Evolutionary conservation across 2,888 invertebrate genomes (phyloP), one percentile per base, ranked within the genome.

Genomic region (Acleris sparsana): DNA sequence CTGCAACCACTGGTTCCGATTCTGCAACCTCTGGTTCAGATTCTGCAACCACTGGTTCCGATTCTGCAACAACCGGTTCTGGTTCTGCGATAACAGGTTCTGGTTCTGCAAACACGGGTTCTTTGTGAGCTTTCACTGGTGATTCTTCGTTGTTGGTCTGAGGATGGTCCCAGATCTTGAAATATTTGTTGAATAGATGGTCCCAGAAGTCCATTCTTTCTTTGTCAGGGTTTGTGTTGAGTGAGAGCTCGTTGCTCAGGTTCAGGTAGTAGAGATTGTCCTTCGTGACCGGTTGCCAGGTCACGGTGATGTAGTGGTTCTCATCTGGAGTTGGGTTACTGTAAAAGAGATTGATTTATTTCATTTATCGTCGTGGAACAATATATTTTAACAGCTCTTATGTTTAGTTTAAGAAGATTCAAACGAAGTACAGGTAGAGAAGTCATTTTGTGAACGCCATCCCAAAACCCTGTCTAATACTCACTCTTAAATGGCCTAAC

Each of bases 151-250:
- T 75, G 53, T 79, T 83, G 0, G 73, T 68, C 25, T 71, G 75
- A 0, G 84, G 79, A 1, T 88, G 84, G 16, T 92, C 85, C 90
- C 91, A 91, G 22, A 87, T 86, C 72, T 84, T 85, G 70, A 80
- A 92, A 69, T 92, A 74, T 72, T 88, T 91, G 68, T 69, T 81
- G 80, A 90, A 92, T 0, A 91, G 65, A 0, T 82, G 71, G 7
- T 89, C 88, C 92, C 92, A 92, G 73, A 88, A 88, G 5, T 84
- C 87, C 89, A 92, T 91, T 68, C 84, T 89, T 22, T 87, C 87
- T 18, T 84, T 82, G 18, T 89, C 84, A 0, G 85, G 87, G 71
- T 84, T 84, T 0, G 86, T 80, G 0, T 64, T 78, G 0, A 92
- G 55, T 1, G 87, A 80, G 0, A 92, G 75, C 63, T 92, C 91